phyloP scores from a whole-genome alignment of 1,140 invertebrate genomes.

The Drosophila nigrodunni region DNA sequence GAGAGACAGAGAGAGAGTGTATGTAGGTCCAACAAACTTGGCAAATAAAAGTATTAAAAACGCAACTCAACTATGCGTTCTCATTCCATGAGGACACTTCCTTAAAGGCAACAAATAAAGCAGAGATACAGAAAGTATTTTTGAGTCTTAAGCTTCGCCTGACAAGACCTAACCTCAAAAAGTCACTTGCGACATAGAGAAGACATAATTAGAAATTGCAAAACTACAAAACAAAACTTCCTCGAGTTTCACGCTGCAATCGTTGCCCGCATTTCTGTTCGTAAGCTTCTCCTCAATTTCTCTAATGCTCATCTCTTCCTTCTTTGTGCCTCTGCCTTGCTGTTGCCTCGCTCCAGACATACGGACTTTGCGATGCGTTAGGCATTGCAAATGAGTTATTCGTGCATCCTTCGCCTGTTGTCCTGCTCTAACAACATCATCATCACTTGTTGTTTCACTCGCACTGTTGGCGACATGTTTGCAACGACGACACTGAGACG shows the following conservation, averaged over 20 bases:
- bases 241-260: conserved; percentile 12
- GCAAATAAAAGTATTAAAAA: neutral
- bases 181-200: conserved; percentile 48
- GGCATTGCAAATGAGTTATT: conserved; percentile 61
- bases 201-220: conserved; percentile 68
- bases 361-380: conserved; percentile 34
- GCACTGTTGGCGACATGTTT: conserved; percentile 20
- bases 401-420: conserved; percentile 36
- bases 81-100: neutral
- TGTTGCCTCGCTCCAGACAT: neutral
- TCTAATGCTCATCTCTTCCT: neutral
- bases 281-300: neutral
- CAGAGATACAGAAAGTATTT: conserved; percentile 27
- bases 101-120: conserved; percentile 43
- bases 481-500: conserved; percentile 29
- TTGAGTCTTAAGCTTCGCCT: conserved; percentile 5
- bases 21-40: neutral
- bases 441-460: conserved; percentile 18
- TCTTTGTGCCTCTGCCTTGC: neutral
- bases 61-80: conserved; percentile 7
- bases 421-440: neutral
- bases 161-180: conserved; percentile 50
- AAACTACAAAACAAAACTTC: conserved; percentile 55
- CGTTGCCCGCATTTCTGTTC: neutral
- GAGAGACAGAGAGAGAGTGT: neutral